These are phyloP conservation scores for Sinelater perroti DNA, from an alignment of 2,888 invertebrate genomes.

Conservation along the genomic window DNA sequence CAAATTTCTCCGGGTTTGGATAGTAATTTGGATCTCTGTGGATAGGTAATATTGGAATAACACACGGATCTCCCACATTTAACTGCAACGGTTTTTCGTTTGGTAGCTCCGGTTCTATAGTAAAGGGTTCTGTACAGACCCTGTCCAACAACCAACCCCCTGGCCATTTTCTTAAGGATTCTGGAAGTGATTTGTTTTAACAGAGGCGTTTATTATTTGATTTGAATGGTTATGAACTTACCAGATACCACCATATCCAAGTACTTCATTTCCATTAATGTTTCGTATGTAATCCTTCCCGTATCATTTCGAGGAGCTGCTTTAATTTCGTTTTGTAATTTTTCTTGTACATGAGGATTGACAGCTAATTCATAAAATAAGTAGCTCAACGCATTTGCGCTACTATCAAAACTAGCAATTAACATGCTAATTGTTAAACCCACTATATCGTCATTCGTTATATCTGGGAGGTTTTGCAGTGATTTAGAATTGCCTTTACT, in stretches of 20 bases:
- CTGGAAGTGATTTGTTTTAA: conserved; percentile 46
- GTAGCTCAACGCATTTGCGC: no score
- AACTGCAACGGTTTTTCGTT: conserved; percentile 33
- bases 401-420: no score
- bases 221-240: background rate
- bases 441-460: no score
- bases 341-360: conserved; percentile 56
- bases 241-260: conserved; percentile 47
- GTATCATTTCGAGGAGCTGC: no score
- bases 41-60: conserved; percentile 61
- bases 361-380: conserved; percentile 59
- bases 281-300: conserved; percentile 54
- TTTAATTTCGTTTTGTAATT: conserved; percentile 55
- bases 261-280: conserved; percentile 55
- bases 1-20: conserved; percentile 63
- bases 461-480: background rate
- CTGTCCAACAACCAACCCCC: conserved; percentile 61
- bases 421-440: no score
- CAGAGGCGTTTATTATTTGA: conserved; percentile 18
- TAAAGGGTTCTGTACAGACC: conserved; percentile 59
- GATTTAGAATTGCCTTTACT: no score
- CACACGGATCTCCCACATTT: conserved; percentile 47
- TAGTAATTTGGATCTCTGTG: conserved; percentile 66
- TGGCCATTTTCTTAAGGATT: conserved; percentile 63
- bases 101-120: conserved; percentile 47